Evolutionary conservation across 2,797 vertebrate species (phyloP).

Genomic region (Pogoniulus pusillus): DNA sequence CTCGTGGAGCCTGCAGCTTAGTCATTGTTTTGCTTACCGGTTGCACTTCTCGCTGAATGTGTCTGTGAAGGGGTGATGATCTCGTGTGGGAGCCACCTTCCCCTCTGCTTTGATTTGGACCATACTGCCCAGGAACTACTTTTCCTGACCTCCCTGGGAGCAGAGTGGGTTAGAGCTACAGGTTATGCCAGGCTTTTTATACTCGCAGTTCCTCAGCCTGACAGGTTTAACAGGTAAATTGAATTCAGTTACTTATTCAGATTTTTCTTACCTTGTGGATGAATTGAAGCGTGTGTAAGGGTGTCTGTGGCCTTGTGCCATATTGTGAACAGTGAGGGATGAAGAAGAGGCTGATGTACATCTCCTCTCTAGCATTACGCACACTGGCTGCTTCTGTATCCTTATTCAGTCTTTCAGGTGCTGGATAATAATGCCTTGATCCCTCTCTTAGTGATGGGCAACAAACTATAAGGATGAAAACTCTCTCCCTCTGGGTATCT

Average conservation of each 20-base stretch:
- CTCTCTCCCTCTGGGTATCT: not conserved
- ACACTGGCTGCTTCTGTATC: not conserved
- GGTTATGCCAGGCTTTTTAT: not conserved
- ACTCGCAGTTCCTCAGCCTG: not conserved
- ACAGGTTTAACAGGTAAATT: not conserved
- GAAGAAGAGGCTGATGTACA: not conserved
- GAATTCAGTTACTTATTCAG: not conserved
- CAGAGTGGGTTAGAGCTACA: fast-evolving
- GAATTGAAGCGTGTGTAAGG: not conserved
- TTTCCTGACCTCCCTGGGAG: not conserved
- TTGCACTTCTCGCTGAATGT: not conserved
- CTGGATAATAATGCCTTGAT: not conserved
- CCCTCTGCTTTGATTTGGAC: not conserved
- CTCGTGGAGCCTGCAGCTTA: not conserved
- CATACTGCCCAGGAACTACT: not conserved
- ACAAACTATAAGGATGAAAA: not conserved
- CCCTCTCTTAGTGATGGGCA: not conserved
- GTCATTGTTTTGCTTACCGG: not conserved
- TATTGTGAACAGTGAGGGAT: not conserved
- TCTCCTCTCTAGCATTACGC: not conserved
- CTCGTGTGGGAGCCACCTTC: fast-evolving
- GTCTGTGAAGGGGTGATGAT: not conserved
- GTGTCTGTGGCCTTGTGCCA: not conserved
- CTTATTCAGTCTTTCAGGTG: not conserved
- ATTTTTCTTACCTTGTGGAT: not conserved